phyloP scores from a whole-genome alignment of 1,140 invertebrate genomes.

The Lanistes nyassanus region DNA sequence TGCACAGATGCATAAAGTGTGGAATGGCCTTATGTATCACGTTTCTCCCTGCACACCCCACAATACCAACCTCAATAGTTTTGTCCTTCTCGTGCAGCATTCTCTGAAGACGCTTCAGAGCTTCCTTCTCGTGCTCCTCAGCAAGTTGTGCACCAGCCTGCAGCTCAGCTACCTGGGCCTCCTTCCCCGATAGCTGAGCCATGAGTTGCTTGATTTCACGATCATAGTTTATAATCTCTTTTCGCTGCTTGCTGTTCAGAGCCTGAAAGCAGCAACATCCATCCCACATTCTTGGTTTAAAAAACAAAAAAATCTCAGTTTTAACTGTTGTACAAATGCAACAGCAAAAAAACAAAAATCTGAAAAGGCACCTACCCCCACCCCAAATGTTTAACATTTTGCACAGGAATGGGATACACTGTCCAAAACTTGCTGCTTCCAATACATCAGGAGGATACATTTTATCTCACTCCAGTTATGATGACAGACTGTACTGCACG shows the following conservation, averaged over 20 bases:
- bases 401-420: no score
- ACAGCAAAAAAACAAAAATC: neutral
- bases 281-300: neutral
- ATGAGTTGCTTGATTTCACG: constrained; percentile 40
- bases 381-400: no score
- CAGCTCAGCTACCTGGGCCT: constrained; percentile 39
- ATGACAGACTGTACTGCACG: no score
- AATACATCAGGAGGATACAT: no score
- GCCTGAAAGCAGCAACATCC: constrained; percentile 1
- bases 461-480: no score
- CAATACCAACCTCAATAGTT: constrained; percentile 53
- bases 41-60: no score
- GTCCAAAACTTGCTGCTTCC: no score
- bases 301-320: neutral
- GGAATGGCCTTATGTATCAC: no score
- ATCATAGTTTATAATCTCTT: constrained; percentile 37
- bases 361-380: neutral
- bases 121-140: constrained; percentile 37
- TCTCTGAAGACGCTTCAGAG: constrained; percentile 39
- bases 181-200: constrained; percentile 37
- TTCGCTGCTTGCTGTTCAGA: constrained; percentile 27
- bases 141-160: constrained; percentile 30
- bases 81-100: constrained; percentile 37
- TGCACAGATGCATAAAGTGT: no score
- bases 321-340: neutral